Evolutionary conservation across 1,140 invertebrate genomes (phyloP), one percentile per base, ranked within the genome.

Genomic region (Tetragnatha versicolor): DNA sequence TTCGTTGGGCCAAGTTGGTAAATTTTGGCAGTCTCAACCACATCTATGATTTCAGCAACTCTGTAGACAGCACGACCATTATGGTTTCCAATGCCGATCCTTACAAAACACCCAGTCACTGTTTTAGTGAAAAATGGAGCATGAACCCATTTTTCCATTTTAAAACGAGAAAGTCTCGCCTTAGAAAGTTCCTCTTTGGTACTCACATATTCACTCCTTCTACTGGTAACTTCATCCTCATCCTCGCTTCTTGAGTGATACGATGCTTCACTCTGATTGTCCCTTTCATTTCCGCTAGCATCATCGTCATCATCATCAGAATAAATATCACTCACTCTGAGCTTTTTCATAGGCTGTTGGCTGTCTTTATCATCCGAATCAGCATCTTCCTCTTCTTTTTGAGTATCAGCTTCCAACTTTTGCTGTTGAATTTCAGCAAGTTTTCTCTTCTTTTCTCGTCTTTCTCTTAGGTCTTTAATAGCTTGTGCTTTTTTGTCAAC

Each of bases 31-130:
- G 96, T 98, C 88, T 99, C 97, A 76, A 97, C 94, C 4, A 99
- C 95, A 81, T 94, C 96, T 72, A 92, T 90, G 45, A 98, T 93
- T 88, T 99, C 97, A 20, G 95, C 96, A 47, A 98, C 94, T 83
- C 95, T 90, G 85, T 98, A 99, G 0, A 98, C 94, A 0, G 96
- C 91, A 83, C 91, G 89, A 6, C 92, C 91, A 83, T 94, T 92
- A 85, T 97, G 93, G 83, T 93, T 93, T 0, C 97, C 98, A 82
- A 99, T 98, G 27, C 96, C 95, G 84, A 99, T 95, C 29, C 96
- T 89, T 0, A 99, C 97, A 87, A 95, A 99, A 86, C 95, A 98
- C 31, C 97, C 97, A 79, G 90, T 90, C 1, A 94, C 94, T 3
- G 96, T 93, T 53, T 92, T 89, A 80, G 92, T 91, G 83, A 99